Evolutionary conservation across 2,888 invertebrate genomes (phyloP).

Genomic region (Stenurella melanura): DNA sequence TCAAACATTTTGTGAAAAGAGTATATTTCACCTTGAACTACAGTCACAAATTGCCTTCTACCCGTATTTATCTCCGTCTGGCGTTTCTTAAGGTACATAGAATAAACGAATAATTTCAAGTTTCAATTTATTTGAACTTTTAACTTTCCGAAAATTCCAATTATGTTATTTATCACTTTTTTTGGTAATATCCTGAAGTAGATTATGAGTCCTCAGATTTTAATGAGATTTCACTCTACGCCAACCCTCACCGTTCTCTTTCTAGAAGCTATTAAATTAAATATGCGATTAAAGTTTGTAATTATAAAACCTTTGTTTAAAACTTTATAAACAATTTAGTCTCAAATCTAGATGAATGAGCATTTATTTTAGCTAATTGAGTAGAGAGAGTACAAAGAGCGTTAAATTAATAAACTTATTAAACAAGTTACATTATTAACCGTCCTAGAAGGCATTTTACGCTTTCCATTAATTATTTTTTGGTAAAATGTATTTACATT

Average conservation of each 20-base stretch:
- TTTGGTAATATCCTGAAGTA: background rate
- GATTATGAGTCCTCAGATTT: slow-evolving; percentile 12
- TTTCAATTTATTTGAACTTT: too few species aligned
- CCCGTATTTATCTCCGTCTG: too few species aligned
- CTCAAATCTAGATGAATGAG: slow-evolving; percentile 10
- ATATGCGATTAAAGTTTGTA: slow-evolving; percentile 29
- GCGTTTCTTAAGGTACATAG: too few species aligned
- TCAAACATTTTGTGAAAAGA: too few species aligned
- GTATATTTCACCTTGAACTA: too few species aligned
- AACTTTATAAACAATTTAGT: slow-evolving; percentile 13
- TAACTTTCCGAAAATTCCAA: background rate
- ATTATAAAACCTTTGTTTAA: slow-evolving; percentile 29
- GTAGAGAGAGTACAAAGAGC: slow-evolving; percentile 4
- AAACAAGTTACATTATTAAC: background rate
- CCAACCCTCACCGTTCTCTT: slow-evolving; percentile 14
- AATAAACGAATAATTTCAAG: too few species aligned
- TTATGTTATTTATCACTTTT: background rate
- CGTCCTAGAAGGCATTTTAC: background rate
- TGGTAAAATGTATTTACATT: too few species aligned
- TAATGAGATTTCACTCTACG: slow-evolving; percentile 19
- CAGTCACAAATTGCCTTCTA: too few species aligned
- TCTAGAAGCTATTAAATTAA: slow-evolving; percentile 21
- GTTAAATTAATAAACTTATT: background rate
- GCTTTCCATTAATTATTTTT: background rate
- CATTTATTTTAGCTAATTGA: slow-evolving; percentile 21